These are phyloP conservation scores for Campylomormyrus tamandua DNA, from an alignment of 2,113 vertebrate genomes.

Conservation along the genomic window DNA sequence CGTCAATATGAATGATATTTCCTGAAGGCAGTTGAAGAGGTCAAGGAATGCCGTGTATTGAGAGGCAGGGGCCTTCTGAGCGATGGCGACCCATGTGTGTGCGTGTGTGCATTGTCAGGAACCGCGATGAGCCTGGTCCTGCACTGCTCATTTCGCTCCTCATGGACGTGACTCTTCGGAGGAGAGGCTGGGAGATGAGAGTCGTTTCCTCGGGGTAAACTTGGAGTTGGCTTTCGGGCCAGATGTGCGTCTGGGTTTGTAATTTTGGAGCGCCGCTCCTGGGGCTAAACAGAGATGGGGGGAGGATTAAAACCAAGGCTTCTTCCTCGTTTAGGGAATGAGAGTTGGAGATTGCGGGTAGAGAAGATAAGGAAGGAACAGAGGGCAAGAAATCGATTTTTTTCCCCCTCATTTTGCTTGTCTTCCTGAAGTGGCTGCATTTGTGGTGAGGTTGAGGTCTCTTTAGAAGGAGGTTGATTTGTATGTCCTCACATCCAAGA, in stretches of 20 bases:
- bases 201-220: conserved; percentile 2
- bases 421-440: neutral
- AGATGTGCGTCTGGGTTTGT: conserved; percentile 1
- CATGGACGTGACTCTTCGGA: neutral
- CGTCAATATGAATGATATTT: neutral
- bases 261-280: neutral
- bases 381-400: neutral
- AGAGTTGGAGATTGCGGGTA: neutral
- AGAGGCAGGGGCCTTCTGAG: neutral
- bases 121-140: neutral
- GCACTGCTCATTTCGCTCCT: neutral
- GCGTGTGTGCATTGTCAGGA: neutral
- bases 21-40: conserved; percentile 7
- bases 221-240: neutral
- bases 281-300: neutral
- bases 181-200: neutral
- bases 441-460: neutral
- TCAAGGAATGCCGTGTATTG: neutral
- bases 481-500: neutral
- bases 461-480: neutral
- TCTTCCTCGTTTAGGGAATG: neutral
- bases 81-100: neutral
- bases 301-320: neutral
- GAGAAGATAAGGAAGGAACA: neutral
- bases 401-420: neutral